Evolutionary conservation across 2,888 invertebrate species (phyloP).

Genomic region (Habrosyne pyritoides): DNA sequence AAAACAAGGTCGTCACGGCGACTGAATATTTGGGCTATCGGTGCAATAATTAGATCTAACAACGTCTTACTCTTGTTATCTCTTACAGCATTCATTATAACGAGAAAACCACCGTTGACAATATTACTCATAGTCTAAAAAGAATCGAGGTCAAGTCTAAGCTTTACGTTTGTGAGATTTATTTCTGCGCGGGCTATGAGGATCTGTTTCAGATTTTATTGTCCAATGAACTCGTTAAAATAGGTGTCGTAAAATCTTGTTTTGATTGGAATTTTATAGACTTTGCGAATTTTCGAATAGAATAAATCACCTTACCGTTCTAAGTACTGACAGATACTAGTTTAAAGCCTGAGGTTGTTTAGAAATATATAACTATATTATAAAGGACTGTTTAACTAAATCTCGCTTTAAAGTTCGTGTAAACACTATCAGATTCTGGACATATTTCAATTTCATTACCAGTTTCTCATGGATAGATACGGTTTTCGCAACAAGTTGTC

Average conservation of each 20-base stretch:
- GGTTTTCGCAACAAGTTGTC: slow-evolving; percentile 59
- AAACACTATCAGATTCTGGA: slow-evolving; percentile 1
- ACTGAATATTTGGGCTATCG: slow-evolving; percentile 67
- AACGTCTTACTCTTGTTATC: neutral
- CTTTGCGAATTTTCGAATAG: neutral
- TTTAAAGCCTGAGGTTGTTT: neutral
- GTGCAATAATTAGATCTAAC: slow-evolving; percentile 33
- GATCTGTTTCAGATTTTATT: slow-evolving; percentile 25
- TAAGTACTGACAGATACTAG: neutral
- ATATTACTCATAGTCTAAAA: slow-evolving; percentile 52
- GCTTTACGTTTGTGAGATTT: slow-evolving; percentile 39
- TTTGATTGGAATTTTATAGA: neutral
- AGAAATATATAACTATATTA: too few relatives aligned
- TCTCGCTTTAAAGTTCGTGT: neutral
- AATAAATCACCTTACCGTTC: neutral
- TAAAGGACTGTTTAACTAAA: neutral
- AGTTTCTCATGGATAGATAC: slow-evolving; percentile 35
- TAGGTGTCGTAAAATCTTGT: slow-evolving; percentile 1
- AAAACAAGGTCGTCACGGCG: slow-evolving; percentile 79
- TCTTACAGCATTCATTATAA: slow-evolving; percentile 11
- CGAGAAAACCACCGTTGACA: slow-evolving; percentile 26
- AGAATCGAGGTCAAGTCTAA: slow-evolving; percentile 70
- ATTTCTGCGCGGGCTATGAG: slow-evolving; percentile 44
- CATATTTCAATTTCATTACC: slow-evolving; percentile 12
- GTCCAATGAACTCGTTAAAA: slow-evolving; percentile 12